Base-by-base conservation (phyloP, 2,797 vertebrate species). In the Enteromius anoplus region DNA sequence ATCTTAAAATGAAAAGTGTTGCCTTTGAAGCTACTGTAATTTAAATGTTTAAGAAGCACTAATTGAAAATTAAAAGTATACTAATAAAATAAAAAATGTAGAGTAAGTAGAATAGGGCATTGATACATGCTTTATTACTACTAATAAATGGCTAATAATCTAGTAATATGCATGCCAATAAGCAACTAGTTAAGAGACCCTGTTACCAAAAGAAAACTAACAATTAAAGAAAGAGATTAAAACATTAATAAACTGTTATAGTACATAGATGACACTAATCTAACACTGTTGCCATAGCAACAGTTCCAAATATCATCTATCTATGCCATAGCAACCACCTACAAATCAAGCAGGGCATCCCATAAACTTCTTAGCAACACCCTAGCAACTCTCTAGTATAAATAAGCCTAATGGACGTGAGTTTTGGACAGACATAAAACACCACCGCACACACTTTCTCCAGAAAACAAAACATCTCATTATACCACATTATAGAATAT, bases 381-480 rank as follows among this genome's bases (percentile, higher is more conserved):
- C 42, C 47, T 66, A 32, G 10, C 29, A 72, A 60, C 60, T 21
- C 60, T 29, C 12, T 12, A 45, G 10, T 47, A 34, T 45, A 72
- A 17, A 23, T 49, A 1, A 42, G 5, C 15, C 29, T 29, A 47
- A 49, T 73, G 40, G 11, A 26, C 6, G 5, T 7, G 5, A 76
- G 53, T 60, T 37, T n/a, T 37, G 78, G 15, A 66, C 19, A 32
- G 17, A 6, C 45, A 70, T 11, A 70, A 49, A 49, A 17, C 65
- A 55, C 37, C 40, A 9, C 11, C 26, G 3, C 40, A 14, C 23
- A 21, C 49, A 70, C 32, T 62, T 71, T 72, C 79, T 32, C 2
- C 37, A 60, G n/a, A 60, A 60, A 21, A 26, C 51, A 69, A 55
- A 69, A 53, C 12, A 32, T 34, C n/a, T 26, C 4, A 80, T 80